These are phyloP conservation scores for Acrossocheilus wenchowensis DNA, from an alignment of 2,797 vertebrate species.

Conservation along the genomic window DNA sequence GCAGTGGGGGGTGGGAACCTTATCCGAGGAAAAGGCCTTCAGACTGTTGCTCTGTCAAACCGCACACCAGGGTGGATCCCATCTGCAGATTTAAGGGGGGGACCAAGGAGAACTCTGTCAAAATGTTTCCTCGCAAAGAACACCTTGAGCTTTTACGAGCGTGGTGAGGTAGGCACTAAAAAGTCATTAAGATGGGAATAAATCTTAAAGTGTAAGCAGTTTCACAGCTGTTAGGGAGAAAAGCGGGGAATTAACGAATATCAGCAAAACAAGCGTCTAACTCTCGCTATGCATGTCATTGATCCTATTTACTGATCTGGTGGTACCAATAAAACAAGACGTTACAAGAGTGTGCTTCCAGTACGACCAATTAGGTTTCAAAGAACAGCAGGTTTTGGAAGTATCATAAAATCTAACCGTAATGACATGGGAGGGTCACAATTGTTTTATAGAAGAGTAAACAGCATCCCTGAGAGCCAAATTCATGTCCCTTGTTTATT, in stretches of 20 bases:
- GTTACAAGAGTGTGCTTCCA: background rate
- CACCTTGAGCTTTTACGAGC: conserved; percentile 27
- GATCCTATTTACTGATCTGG: conserved; percentile 2
- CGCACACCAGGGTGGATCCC: conserved; percentile 33
- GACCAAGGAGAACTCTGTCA: conserved; percentile 20
- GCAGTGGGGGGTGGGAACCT: conserved; percentile 19
- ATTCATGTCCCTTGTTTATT: conserved; percentile 56
- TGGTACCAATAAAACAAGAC: background rate
- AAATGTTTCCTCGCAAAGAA: conserved; percentile 37
- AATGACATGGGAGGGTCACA: conserved; percentile 57
- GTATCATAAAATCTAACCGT: conserved; percentile 52
- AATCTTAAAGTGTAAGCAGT: conserved; percentile 2
- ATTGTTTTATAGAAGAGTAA: conserved; percentile 71
- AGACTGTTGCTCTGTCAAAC: conserved; percentile 51
- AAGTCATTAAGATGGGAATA: conserved; percentile 10
- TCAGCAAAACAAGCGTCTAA: background rate
- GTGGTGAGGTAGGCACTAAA: conserved; percentile 28
- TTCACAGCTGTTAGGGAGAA: conserved; percentile 24
- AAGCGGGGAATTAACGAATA: background rate
- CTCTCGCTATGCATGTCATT: background rate
- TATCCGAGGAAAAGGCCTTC: conserved; percentile 23
- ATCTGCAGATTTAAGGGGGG: conserved; percentile 29
- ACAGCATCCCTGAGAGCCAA: conserved; percentile 66
- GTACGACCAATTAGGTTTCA: background rate
- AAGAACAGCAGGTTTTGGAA: conserved; percentile 5